Evolutionary conservation across 2,113 vertebrate genomes (phyloP), one percentile per base, ranked within the genome.

Genomic region (Hirundichthys speculiger): DNA sequence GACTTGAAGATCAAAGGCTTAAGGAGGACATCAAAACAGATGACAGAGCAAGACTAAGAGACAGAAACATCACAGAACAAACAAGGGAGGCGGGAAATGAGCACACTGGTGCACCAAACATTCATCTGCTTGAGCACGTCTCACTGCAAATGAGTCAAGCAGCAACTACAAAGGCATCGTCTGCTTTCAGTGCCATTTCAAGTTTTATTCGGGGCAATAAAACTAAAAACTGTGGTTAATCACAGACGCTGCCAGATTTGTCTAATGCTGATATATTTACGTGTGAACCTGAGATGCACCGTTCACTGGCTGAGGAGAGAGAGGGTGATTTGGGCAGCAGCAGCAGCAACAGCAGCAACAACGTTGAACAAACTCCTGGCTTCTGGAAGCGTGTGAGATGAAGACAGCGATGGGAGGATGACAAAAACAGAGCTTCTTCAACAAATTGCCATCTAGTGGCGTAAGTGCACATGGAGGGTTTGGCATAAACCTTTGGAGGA

Each of bases 321-420:
- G 81, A 84, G 80, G 50, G 70, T 45, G 71, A 69, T 75, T 19
- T 70, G 74, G 78, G 78, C 87, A 86, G 85, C 85, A 88, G 82
- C 75, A 82, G 59, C 72, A 88, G 79, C 73, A 77, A 79, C 69
- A 71, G 61, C 72, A 88, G 79, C 73, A 77, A 79, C 69, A 71
- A 61, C 65, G 49, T 65, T 8, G 62, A 58, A 72, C 73, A 57
- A 40, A 60, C 53, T 53, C 56, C 19, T 55, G 9, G n/a, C 54
- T 5, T 77, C 47, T 69, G 56, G 62, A 0, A 65, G 57, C 45
- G 75, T 42, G 42, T 67, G 73, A 75, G 64, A 72, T 67, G 64
- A 45, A 75, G 64, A 75, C 27, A 25, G 54, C 25, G 50, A 66
- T 64, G n/a, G n/a, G 21, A 75, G 21, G 38, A 38, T 42, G 39